Evolutionary conservation across 2,888 invertebrate species (phyloP).

Genomic region (Pseudoips prasinana): DNA sequence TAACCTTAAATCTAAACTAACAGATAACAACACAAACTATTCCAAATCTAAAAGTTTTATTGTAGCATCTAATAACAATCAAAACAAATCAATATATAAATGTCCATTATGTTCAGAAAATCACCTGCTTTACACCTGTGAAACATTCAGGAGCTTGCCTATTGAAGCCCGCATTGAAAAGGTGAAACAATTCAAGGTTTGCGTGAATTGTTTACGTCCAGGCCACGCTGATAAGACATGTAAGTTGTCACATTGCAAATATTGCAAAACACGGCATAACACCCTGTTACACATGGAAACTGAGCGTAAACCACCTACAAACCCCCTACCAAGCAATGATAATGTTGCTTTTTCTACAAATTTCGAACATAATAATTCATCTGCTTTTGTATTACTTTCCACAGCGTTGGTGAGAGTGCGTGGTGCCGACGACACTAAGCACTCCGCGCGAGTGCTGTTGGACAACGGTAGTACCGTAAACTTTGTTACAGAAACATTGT

Average conservation of each 20-base stretch:
- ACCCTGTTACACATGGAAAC: conserved; percentile 1
- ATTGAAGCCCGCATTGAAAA: conserved; percentile 4
- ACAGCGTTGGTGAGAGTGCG: conserved; percentile 6
- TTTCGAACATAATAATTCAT: background rate
- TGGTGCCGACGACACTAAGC: background rate
- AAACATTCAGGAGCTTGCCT: conserved; percentile 2
- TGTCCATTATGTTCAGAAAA: conserved; percentile 2
- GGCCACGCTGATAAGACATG: conserved; percentile 1
- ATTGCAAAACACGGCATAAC: conserved; percentile 3
- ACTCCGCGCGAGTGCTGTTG: conserved; percentile 6
- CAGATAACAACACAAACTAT: background rate
- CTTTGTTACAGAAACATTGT: conserved; percentile 11
- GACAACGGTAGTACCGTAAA: conserved; percentile 21
- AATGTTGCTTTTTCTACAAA: conserved; percentile 2
- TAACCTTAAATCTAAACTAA: background rate
- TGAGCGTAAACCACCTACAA: background rate
- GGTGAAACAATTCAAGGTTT: conserved; percentile 3
- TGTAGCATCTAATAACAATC: background rate
- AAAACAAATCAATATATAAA: background rate
- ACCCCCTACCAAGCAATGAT: background rate
- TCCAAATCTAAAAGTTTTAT: background rate
- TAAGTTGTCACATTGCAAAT: conserved; percentile 4
- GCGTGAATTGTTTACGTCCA: conserved; percentile 4
- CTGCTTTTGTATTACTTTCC: conserved; percentile 2
- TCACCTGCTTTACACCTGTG: conserved; percentile 3